Evolutionary conservation across 1,140 invertebrate genomes (phyloP).

Genomic region (Drosophila paulistorum): DNA sequence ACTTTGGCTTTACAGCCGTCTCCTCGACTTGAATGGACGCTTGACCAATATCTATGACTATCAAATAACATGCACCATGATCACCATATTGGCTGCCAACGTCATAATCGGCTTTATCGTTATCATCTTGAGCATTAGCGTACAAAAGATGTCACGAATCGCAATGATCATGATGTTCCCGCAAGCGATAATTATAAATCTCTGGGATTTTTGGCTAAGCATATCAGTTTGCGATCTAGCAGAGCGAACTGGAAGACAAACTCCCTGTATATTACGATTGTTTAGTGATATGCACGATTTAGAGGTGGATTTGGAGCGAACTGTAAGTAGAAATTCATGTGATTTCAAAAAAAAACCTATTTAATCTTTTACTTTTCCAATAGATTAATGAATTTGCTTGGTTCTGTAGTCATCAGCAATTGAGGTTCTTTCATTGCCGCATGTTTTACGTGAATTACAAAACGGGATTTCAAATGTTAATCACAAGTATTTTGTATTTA

Average conservation of each 20-base stretch:
- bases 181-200: slow-evolving; percentile 31
- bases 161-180: not conserved
- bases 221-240: slow-evolving; percentile 45
- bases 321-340: slow-evolving; percentile 25
- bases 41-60: slow-evolving; percentile 29
- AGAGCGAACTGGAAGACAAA: slow-evolving; percentile 23
- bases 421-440: slow-evolving; percentile 35
- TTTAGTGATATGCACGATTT: slow-evolving; percentile 22
- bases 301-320: slow-evolving; percentile 25
- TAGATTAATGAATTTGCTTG: slow-evolving; percentile 51
- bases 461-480: slow-evolving; percentile 44
- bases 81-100: slow-evolving; percentile 29
- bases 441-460: slow-evolving; percentile 50
- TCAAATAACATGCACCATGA: slow-evolving; percentile 27
- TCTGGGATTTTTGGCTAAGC: slow-evolving; percentile 50
- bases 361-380: not conserved
- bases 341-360: not conserved
- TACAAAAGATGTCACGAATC: not conserved
- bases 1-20: slow-evolving; percentile 20
- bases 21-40: slow-evolving; percentile 9
- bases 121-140: slow-evolving; percentile 34
- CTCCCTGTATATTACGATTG: slow-evolving; percentile 25
- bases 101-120: slow-evolving; percentile 41
- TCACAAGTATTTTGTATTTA: slow-evolving; percentile 40
- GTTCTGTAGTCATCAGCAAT: slow-evolving; percentile 37